Evolutionary conservation across 2,797 vertebrate species (phyloP).

Genomic region (Epinephelus malabaricus): DNA sequence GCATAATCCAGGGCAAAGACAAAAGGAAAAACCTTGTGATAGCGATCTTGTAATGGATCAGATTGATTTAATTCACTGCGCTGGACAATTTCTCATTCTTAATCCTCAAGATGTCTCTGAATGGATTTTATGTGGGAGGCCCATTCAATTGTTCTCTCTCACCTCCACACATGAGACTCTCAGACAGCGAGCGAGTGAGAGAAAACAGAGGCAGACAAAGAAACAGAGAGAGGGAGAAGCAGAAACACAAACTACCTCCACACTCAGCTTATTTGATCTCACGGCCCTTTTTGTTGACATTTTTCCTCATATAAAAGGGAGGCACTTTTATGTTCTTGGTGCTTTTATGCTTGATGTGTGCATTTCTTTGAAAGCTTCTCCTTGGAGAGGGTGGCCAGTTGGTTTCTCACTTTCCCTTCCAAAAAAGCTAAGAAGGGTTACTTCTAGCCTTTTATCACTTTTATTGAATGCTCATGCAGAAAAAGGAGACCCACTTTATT

Average conservation of each 20-base stretch:
- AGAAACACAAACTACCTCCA: conserved; percentile 70
- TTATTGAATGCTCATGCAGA: conserved; percentile 71
- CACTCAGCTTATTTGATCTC: conserved; percentile 68
- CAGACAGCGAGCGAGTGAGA: conserved; percentile 49
- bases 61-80: conserved; percentile 76
- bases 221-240: conserved; percentile 36
- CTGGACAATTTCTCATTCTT: conserved; percentile 77
- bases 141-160: conserved; percentile 77
- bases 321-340: conserved; percentile 60
- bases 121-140: conserved; percentile 81
- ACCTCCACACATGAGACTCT: conserved; percentile 59
- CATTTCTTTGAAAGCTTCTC: conserved; percentile 71
- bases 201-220: conserved; percentile 68
- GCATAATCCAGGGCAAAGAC: conserved; percentile 71
- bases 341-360: conserved; percentile 70
- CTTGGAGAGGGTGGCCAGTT: conserved; percentile 65
- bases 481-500: conserved; percentile 70
- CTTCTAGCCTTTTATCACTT: conserved; percentile 73
- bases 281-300: conserved; percentile 69
- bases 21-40: conserved; percentile 71
- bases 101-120: conserved; percentile 78
- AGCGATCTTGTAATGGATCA: conserved; percentile 79
- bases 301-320: conserved; percentile 60
- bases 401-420: conserved; percentile 53
- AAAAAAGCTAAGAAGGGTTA: conserved; percentile 63